Evolutionary conservation across 2,888 invertebrate species (phyloP), one percentile per base, ranked within the genome.

Genomic region (Drosophila suboccidentalis): DNA sequence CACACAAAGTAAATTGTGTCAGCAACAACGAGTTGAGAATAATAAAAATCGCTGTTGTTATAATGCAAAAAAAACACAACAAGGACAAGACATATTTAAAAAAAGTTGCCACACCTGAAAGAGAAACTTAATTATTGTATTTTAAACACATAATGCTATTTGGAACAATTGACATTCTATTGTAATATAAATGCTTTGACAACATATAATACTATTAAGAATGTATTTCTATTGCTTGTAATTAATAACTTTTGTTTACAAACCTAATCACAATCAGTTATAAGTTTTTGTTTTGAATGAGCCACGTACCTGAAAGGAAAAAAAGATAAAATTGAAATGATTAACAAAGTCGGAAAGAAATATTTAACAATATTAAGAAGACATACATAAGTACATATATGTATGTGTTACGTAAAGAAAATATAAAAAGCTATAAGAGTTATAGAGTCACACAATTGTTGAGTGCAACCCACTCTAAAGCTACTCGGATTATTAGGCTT

Each of bases 301-400:
- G 22, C 10, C 22, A 70, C 82, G 53, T 73, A 82, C 82, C 82
- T 82, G 72, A 83, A 87, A 32, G 39, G 76, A 4, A 72, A 17
- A 53, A 64, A 36, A 36, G 34, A 32, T 50, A 9, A 13, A 22
- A 11, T 6, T 0, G 8, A 41, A 13, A 57, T 58, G 46, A 57
- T 22, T 60, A 26, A 41, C 9, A n/a, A 26, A 13, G 51, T 51
- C 22, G 4, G 2, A 51, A 26, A 22, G 5, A 9, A 3, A 2
- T 22, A 13, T 19, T 9, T 17, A 5, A 11, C 15, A 17, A n/a
- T 22, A 53, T 29, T 19, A 29, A 34, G n/a, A n/a, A n/a, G n/a
- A 11, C 13, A 11, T 13, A 8, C 6, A 19, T 17, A 34, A 17
- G 5, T 2, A 17, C 32, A 13, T 44, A 15, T 8, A 43, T 15